These are phyloP conservation scores for Cantharis rufa DNA, from an alignment of 2,888 invertebrate genomes.

Conservation along the genomic window DNA sequence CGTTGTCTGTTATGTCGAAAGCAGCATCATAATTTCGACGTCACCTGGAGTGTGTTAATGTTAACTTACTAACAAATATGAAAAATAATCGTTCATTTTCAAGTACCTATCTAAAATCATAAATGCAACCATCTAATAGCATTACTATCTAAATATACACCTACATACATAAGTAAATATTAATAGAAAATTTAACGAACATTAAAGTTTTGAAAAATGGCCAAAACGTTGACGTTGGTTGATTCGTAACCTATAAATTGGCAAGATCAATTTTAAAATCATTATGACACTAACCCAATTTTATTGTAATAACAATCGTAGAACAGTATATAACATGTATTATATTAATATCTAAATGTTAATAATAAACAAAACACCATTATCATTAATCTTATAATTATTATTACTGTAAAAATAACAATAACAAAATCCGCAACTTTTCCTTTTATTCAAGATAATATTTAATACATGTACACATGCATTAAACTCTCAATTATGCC, in stretches of 20 bases:
- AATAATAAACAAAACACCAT: neutral
- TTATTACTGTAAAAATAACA: neutral
- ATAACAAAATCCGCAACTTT: neutral
- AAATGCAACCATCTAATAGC: neutral
- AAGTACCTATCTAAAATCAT: neutral
- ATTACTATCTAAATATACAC: neutral
- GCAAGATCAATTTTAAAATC: neutral
- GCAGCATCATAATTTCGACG: slow-evolving; percentile 10
- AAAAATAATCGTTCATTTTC: neutral
- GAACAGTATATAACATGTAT: neutral
- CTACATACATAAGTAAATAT: neutral
- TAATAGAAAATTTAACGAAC: neutral
- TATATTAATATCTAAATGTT: neutral
- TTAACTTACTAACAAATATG: neutral
- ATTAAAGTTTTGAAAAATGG: neutral
- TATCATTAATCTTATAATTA: neutral
- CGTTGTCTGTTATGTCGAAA: slow-evolving; percentile 13
- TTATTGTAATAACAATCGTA: neutral
- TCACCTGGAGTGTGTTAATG: slow-evolving; percentile 13
- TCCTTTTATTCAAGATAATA: neutral
- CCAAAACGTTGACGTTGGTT: neutral
- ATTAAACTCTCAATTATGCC: too few relatives aligned
- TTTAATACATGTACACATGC: too few relatives aligned
- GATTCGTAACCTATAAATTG: neutral
- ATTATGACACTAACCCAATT: neutral